Evolutionary conservation across 2,888 invertebrate species (phyloP).

Genomic region (Nemotelus pantherinus): DNA sequence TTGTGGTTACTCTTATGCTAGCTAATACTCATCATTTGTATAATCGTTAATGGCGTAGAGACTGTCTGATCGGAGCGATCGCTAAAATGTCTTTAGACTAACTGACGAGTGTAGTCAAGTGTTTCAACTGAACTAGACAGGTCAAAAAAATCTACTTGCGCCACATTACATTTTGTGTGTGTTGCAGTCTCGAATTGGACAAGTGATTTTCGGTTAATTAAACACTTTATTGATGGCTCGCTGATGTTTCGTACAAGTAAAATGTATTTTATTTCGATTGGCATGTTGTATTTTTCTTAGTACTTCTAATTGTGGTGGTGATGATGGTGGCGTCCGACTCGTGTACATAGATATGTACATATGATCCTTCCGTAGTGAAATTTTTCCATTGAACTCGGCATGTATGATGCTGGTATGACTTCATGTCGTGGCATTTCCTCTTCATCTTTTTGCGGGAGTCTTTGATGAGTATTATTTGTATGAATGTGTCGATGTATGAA

Average conservation of each 20-base stretch:
- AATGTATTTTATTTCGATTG: not conserved
- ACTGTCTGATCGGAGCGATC: not conserved
- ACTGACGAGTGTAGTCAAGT: not conserved
- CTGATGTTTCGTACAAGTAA: conserved; percentile 28
- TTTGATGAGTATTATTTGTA: conserved; percentile 17
- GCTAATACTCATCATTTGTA: conserved; percentile 31
- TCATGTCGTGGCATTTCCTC: conserved; percentile 32
- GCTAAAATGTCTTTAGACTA: conserved; percentile 12
- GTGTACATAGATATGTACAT: too few relatives aligned
- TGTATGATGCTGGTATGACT: conserved; percentile 9
- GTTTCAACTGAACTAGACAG: conserved; percentile 8
- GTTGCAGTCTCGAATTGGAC: conserved; percentile 10
- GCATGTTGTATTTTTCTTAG: not conserved
- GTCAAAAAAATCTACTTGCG: conserved; percentile 23
- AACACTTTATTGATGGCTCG: conserved; percentile 39
- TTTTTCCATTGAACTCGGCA: conserved; percentile 13
- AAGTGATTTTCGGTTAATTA: conserved; percentile 45
- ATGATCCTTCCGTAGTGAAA: conserved; percentile 10
- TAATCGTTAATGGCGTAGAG: conserved; percentile 32
- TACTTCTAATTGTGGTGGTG: too few relatives aligned
- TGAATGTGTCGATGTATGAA: not conserved
- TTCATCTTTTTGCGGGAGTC: not conserved
- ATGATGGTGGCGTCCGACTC: too few relatives aligned
- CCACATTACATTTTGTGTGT: conserved; percentile 17
- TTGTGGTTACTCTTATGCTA: conserved; percentile 19